Evolutionary conservation across 1,140 invertebrate species (phyloP), one percentile per base, ranked within the genome.

Genomic region (Whitmania pigra): DNA sequence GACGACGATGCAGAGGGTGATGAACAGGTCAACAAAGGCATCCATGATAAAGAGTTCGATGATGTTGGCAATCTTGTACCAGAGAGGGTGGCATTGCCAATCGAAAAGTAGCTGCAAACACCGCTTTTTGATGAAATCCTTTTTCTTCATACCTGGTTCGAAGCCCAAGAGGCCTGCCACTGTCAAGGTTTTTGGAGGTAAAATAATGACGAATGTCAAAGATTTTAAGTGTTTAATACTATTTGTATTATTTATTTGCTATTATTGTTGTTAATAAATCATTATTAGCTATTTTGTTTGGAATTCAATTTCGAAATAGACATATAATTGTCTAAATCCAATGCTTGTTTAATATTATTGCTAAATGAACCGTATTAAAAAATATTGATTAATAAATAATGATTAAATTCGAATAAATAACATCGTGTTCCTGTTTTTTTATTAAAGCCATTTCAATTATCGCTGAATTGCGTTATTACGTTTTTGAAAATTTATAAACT

Each of bases 11-110:
- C 94, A 97, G 55, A 97, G 85, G 11, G 94, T 97, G 80, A 98
- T 97, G 83, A 97, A 97, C 74, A 97, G 85, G 82, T 98, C 95
- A 75, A 97, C 92, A 80, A 97, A 98, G 9, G 94, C 93, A 86
- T 97, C 94, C 83, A 97, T 94, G 71, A 97, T 94, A 76, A 98
- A 85, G 20, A 95, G 83, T 2, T 89, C 87, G n/a, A 96, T 87
- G 81, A 89, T 88, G 53, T 72, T 70, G 25, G 73, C 70, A 27
- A 74, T 60, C 67, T 74, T 74, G 54, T 74, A 55, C 70, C 71
- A 74, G 27, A 88, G 86, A 84, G 87, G 88, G 83, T 92, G 94
- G 85, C 93, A 95, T 83, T 97, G 91, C 94, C 94, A 98, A 69
- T 94, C 90, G 85, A 93, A 97, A 83, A 96, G 91, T 74, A 93